Evolutionary conservation across 1,140 invertebrate species (phyloP).

Genomic region (Brachionus plicatilis): DNA sequence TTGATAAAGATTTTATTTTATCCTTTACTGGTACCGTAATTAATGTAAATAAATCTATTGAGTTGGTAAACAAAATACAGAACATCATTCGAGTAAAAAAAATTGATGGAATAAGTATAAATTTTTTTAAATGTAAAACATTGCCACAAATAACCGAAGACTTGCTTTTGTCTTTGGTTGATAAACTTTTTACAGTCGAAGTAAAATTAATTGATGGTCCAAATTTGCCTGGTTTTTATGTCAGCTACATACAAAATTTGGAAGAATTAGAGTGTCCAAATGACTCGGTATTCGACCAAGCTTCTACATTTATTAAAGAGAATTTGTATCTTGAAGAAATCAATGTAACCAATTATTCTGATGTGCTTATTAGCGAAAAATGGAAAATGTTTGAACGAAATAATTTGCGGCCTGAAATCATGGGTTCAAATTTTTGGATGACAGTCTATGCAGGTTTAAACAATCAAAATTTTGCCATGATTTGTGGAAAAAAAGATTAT

Average conservation of each 20-base stretch:
- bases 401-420: background rate
- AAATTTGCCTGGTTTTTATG: background rate
- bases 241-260: background rate
- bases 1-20: background rate
- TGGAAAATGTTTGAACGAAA: background rate
- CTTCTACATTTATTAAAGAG: background rate
- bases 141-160: background rate
- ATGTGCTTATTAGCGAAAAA: background rate
- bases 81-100: background rate
- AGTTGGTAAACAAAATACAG: background rate
- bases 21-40: background rate
- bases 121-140: background rate
- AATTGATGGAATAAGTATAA: background rate
- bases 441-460: background rate
- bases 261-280: background rate
- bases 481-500: conserved; percentile 10
- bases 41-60: background rate
- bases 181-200: background rate
- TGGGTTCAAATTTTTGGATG: background rate
- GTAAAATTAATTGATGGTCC: background rate
- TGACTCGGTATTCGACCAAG: background rate
- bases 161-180: background rate
- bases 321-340: background rate
- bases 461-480: background rate
- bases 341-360: background rate